A percentile compares a stretch with the other conserved stretches of the same genome.
These are phyloP conservation scores for Sus scrofa DNA, from an alignment of 2,113 vertebrate species.

Conservation along the genomic window T2T-Sscrofa CM000814.6:144869501-144870000, in stretches of 20 bases:
- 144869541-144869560: background rate
- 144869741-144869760: background rate
- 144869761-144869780: background rate
- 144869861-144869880: background rate
- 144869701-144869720: fast-evolving
- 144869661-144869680: too few relatives aligned
- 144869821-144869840: background rate
- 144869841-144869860: background rate
- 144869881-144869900: background rate
- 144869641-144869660: too few relatives aligned
- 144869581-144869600: background rate
- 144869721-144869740: background rate
- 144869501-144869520: fast-evolving
- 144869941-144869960: fast-evolving
- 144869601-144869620: fast-evolving
- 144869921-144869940: background rate
- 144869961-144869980: background rate
- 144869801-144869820: background rate
- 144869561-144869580: background rate
- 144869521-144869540: fast-evolving
- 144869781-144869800: background rate
- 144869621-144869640: fast-evolving
- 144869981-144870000: fast-evolving
- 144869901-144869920: background rate
- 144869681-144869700: fast-evolving